Evolutionary conservation across 1,140 invertebrate genomes (phyloP).

Genomic region (Drosophila guanche): DNA sequence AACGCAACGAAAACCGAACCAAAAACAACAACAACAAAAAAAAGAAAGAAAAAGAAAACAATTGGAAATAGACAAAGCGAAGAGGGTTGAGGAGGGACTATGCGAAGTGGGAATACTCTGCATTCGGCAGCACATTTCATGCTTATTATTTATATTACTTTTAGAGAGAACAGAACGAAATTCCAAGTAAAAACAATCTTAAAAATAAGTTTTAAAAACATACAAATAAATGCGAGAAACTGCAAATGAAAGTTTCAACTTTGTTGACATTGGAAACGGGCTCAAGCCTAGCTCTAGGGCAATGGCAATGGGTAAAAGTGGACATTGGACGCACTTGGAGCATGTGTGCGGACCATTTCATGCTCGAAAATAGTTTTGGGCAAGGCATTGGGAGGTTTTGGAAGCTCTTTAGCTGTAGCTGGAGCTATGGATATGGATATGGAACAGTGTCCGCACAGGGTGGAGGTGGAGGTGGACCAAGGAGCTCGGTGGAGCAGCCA

Average conservation of each 20-base stretch:
- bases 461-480: conserved; percentile 5
- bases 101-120: conserved; percentile 5
- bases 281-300: neutral
- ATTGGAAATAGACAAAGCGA: conserved; percentile 45
- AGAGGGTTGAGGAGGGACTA: neutral
- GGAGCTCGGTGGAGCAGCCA: conserved; percentile 15
- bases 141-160: too few relatives aligned
- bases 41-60: conserved; percentile 12
- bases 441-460: conserved; percentile 21
- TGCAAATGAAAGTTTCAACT: neutral
- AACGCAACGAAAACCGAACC: conserved; percentile 34
- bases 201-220: too few relatives aligned
- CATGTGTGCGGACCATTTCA: conserved; percentile 76
- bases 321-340: conserved; percentile 77
- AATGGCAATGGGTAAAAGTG: conserved; percentile 30
- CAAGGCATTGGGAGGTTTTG: conserved; percentile 20
- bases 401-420: neutral
- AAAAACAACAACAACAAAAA: conserved; percentile 4
- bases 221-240: too few relatives aligned
- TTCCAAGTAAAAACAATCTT: too few relatives aligned
- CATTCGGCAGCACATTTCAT: too few relatives aligned
- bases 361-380: conserved; percentile 74
- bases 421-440: conserved; percentile 19
- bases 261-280: too few relatives aligned
- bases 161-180: neutral